These are phyloP conservation scores for Ischnus inquisitorius DNA, from an alignment of 2,888 invertebrate genomes.

Conservation along the genomic window DNA sequence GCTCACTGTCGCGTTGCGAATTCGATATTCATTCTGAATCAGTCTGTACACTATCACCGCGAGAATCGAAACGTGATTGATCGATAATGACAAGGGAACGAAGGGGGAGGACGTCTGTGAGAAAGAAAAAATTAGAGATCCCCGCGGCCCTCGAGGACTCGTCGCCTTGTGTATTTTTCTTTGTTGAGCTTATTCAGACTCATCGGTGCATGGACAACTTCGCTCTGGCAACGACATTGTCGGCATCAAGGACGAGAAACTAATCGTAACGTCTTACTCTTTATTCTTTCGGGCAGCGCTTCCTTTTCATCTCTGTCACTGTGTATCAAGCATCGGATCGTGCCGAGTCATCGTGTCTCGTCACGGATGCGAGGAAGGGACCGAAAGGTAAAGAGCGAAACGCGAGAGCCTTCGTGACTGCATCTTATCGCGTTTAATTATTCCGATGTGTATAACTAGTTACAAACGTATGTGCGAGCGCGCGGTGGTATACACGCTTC, in stretches of 20 bases:
- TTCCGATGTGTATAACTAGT: background rate
- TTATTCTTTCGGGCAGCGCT: slow-evolving; percentile 25
- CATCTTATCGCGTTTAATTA: background rate
- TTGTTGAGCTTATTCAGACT: slow-evolving; percentile 67
- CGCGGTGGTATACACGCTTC: background rate
- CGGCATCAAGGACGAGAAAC: slow-evolving; percentile 35
- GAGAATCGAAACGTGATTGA: slow-evolving; percentile 46
- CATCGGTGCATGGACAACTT: slow-evolving; percentile 72
- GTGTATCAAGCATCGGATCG: slow-evolving; percentile 34
- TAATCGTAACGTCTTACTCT: slow-evolving; percentile 51
- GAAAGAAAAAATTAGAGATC: slow-evolving; percentile 22
- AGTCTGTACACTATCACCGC: background rate
- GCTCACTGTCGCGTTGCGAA: no score
- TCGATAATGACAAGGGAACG: slow-evolving; percentile 17
- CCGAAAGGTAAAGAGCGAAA: background rate
- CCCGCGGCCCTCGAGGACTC: background rate
- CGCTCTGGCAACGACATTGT: slow-evolving; percentile 62
- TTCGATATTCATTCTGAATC: no score
- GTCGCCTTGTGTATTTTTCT: slow-evolving; percentile 52
- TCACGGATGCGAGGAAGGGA: slow-evolving; percentile 13
- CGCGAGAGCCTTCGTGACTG: background rate
- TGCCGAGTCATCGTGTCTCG: slow-evolving; percentile 71
- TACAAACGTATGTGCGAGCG: no score
- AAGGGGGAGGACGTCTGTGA: background rate
- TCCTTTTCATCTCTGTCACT: slow-evolving; percentile 22